Conservation (phyloP, 2,888 invertebrate species). For the Drosophila kuntzei region DNA sequence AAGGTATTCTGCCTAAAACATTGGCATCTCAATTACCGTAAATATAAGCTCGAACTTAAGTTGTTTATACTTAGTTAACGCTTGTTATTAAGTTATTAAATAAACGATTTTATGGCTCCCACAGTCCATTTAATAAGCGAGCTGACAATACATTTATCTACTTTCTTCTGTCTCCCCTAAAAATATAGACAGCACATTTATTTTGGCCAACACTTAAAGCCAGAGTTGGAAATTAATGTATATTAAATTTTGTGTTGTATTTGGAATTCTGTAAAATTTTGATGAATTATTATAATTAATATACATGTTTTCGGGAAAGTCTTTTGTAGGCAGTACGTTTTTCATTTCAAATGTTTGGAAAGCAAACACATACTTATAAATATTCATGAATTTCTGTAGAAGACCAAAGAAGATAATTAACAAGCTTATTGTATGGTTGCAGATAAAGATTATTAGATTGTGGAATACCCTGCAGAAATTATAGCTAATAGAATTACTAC, state of each 20-base stretch:
- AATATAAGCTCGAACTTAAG: constrained; percentile 15
- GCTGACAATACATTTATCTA: not conserved
- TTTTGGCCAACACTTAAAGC: not conserved
- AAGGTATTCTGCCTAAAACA: not conserved
- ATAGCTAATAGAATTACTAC: not conserved
- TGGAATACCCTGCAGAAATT: not conserved
- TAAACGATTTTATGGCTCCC: constrained; percentile 25
- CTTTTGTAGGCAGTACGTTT: constrained; percentile 1
- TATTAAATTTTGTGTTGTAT: not conserved
- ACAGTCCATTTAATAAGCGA: constrained; percentile 27
- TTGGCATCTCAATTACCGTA: not conserved
- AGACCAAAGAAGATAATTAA: constrained; percentile 6
- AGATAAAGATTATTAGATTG: no score
- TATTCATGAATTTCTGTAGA: constrained; percentile 16
- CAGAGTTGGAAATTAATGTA: not conserved
- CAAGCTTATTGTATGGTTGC: not conserved
- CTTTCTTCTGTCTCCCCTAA: not conserved
- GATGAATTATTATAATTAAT: not conserved
- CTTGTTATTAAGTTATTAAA: constrained; percentile 33
- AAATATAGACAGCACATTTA: constrained; percentile 4
- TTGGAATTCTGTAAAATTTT: not conserved
- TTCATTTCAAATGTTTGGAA: not conserved
- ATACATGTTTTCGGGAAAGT: not conserved
- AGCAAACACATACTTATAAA: constrained; percentile 10
- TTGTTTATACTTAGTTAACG: constrained; percentile 50